A percentile compares a stretch with the other conserved stretches of the same genome.
Evolutionary conservation across 2,888 invertebrate species (phyloP).

Genomic region (Scrobipalpa atriplicella): DNA sequence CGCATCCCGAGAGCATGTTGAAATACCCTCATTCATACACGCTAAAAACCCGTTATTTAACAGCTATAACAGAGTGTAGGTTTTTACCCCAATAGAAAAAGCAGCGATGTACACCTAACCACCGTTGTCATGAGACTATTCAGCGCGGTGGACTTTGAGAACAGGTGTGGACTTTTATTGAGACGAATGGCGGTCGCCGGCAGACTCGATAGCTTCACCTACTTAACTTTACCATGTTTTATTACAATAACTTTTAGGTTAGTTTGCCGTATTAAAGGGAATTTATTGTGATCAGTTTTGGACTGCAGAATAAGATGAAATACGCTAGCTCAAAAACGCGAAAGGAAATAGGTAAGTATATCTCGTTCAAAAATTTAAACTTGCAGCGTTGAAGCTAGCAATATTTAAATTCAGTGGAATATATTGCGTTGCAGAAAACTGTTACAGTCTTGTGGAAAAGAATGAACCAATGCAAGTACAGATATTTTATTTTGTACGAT

Average conservation of each 20-base stretch:
- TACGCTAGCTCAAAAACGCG: no score
- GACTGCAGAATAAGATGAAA: background rate
- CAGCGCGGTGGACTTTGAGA: background rate
- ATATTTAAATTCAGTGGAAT: slow-evolving; percentile 9
- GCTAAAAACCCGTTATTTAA: no score
- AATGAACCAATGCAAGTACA: background rate
- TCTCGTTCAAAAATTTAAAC: no score
- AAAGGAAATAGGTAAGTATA: no score
- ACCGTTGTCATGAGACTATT: background rate
- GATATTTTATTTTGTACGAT: background rate
- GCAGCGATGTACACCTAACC: background rate
- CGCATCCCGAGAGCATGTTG: no score
- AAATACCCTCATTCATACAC: no score
- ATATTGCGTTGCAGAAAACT: background rate
- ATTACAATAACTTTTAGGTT: slow-evolving; percentile 14
- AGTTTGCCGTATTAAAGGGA: slow-evolving; percentile 5
- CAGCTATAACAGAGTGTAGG: no score
- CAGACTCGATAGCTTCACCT: slow-evolving; percentile 36
- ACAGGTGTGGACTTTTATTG: slow-evolving; percentile 52
- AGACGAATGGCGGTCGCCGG: slow-evolving; percentile 43
- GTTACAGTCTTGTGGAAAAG: background rate
- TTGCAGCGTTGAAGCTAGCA: background rate
- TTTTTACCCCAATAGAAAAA: no score
- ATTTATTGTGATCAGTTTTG: slow-evolving; percentile 1
- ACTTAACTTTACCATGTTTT: slow-evolving; percentile 35